phyloP scores from a whole-genome alignment of 1,140 invertebrate species.

The Leptinotarsa defecta region DNA sequence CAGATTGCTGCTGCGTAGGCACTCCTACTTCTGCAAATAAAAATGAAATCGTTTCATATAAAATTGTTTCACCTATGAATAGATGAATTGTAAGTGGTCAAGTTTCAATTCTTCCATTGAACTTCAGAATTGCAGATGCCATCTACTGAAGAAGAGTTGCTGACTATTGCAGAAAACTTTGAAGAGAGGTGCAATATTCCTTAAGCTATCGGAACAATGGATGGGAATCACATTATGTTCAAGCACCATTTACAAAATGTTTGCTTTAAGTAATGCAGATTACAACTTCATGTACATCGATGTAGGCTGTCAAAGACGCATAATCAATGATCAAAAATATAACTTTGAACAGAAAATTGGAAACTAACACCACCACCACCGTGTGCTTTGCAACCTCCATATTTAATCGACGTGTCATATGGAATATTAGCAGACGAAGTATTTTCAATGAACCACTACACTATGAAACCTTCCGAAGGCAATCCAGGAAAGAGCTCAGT shows the following conservation, averaged over 20 bases:
- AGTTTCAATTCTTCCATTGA: not conserved
- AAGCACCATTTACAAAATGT: conserved; percentile 60
- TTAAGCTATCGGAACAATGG: conserved; percentile 36
- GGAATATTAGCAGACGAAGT: conserved; percentile 46
- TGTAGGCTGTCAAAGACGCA: conserved; percentile 55
- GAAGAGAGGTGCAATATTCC: conserved; percentile 31
- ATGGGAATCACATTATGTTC: conserved; percentile 48
- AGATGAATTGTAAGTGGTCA: not conserved
- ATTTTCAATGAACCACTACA: conserved; percentile 47
- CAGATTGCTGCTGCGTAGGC: not conserved
- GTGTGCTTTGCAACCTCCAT: conserved; percentile 12
- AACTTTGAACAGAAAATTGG: conserved; percentile 4
- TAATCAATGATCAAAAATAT: conserved; percentile 37
- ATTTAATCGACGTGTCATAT: conserved; percentile 27
- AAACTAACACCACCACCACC: conserved; percentile 7
- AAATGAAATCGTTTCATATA: not conserved
- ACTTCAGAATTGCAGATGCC: not conserved
- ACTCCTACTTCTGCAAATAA: not conserved
- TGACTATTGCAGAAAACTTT: conserved; percentile 37
- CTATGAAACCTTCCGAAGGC: conserved; percentile 54
- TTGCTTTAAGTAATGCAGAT: conserved; percentile 57
- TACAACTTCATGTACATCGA: conserved; percentile 58
- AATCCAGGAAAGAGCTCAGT: conserved; percentile 40
- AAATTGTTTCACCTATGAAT: not conserved
- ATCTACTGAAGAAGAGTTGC: conserved; percentile 33